phyloP scores from a whole-genome alignment of 2,113 vertebrate genomes.

The Fulmarus glacialis region DNA sequence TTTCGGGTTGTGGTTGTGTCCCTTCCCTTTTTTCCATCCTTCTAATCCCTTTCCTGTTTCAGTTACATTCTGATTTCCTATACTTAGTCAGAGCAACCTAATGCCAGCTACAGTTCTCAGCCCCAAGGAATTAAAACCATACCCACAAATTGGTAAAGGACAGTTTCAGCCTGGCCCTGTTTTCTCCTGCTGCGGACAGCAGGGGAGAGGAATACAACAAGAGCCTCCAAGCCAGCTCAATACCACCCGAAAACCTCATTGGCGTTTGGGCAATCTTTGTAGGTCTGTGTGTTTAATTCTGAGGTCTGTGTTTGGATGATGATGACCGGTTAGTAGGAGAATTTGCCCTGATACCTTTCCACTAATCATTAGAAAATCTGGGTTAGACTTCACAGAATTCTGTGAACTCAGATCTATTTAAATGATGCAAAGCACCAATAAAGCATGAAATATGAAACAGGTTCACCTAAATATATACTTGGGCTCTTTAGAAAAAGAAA shows the following conservation, averaged over 20 bases:
- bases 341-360: neutral
- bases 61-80: neutral
- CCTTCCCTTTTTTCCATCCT: slow-evolving; percentile 7
- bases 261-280: neutral
- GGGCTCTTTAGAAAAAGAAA: neutral
- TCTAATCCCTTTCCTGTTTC: neutral
- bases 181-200: neutral
- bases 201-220: neutral
- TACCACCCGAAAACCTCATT: fast-evolving
- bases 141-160: neutral
- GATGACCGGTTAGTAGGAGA: neutral
- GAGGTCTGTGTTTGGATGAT: neutral
- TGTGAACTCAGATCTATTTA: neutral
- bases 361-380: neutral
- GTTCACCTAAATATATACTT: neutral
- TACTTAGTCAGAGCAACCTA: neutral
- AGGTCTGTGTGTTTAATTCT: neutral
- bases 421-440: neutral
- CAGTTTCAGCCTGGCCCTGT: neutral
- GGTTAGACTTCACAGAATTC: neutral
- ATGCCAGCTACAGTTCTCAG: neutral
- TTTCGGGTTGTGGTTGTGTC: neutral
- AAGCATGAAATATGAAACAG: neutral
- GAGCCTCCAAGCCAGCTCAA: neutral
- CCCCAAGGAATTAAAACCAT: neutral